Percentiles rank a stretch among this genome's conserved stretches.
phyloP scores from a whole-genome alignment of 2,113 vertebrate species.

The Marcusenius ussheri region DNA sequence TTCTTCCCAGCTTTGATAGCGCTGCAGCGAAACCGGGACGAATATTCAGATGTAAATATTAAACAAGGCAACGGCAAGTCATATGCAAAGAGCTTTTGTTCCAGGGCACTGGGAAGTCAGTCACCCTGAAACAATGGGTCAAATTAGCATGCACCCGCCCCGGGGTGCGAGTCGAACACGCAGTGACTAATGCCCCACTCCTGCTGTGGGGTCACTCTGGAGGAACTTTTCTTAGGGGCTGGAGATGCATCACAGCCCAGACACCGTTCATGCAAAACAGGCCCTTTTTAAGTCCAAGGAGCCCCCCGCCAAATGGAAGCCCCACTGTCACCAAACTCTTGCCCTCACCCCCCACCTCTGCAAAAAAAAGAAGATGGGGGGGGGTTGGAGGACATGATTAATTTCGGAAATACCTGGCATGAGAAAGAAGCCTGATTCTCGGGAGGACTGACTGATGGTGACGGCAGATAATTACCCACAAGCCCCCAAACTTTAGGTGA shows the following conservation, averaged over 20 bases:
- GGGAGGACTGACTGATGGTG: conserved; percentile 65
- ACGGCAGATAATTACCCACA: conserved; percentile 70
- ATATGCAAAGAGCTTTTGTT: conserved; percentile 64
- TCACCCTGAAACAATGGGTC: conserved; percentile 73
- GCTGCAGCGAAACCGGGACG: conserved; percentile 46
- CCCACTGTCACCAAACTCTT: conserved; percentile 71
- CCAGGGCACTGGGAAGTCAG: conserved; percentile 58
- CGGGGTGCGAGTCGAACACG: conserved; percentile 45
- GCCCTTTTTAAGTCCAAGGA: conserved; percentile 57
- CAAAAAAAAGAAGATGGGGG: conserved; percentile 6
- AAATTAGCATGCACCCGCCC: conserved; percentile 67
- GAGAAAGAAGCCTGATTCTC: conserved; percentile 61
- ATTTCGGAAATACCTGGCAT: conserved; percentile 76
- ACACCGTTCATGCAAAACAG: conserved; percentile 58
- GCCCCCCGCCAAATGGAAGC: conserved; percentile 60
- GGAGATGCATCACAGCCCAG: conserved; percentile 64
- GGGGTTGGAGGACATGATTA: conserved; percentile 59
- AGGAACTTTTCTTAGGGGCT: conserved; percentile 61
- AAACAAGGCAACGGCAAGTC: conserved; percentile 54
- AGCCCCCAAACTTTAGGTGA: conserved; percentile 49
- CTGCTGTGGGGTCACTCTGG: conserved; percentile 63
- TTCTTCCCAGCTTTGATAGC: conserved; percentile 41
- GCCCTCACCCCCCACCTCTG: conserved; percentile 48
- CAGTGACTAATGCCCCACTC: conserved; percentile 56
- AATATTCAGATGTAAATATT: conserved; percentile 71